These are phyloP conservation scores for Himalopsyche japonica DNA, from an alignment of 2,888 invertebrate genomes.

Conservation along the genomic window DNA sequence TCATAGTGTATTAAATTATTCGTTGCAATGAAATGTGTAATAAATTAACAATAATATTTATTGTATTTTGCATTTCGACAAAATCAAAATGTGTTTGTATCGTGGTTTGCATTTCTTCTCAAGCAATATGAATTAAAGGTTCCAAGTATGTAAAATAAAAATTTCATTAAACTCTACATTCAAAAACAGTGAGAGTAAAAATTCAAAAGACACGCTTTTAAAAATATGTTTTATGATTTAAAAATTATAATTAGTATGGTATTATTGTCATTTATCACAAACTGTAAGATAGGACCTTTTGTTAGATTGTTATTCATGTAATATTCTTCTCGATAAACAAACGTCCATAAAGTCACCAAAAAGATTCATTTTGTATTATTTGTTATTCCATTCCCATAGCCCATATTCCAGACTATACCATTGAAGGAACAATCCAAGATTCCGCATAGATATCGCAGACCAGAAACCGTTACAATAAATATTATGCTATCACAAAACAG, in stretches of 20 bases:
- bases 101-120: neutral
- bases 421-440: too few species aligned
- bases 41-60: neutral
- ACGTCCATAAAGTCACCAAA: constrained; percentile 37
- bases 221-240: constrained; percentile 4
- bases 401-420: too few species aligned
- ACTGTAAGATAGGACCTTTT: neutral
- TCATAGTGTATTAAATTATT: constrained; percentile 20
- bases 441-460: too few species aligned
- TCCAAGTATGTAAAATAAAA: neutral
- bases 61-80: neutral
- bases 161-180: too few species aligned
- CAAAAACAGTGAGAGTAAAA: neutral
- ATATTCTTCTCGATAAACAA: constrained; percentile 27
- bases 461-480: too few species aligned
- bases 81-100: neutral
- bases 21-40: neutral
- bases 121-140: neutral
- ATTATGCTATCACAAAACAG: too few species aligned
- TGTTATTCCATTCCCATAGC: neutral
- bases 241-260: neutral
- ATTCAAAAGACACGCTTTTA: neutral
- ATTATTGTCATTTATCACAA: constrained; percentile 2
- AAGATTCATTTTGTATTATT: constrained; percentile 12
- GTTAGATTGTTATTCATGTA: constrained; percentile 2